A percentile compares a stretch with the other conserved stretches of the same genome.
These are phyloP conservation scores for Nephrocerus scutellatus DNA, from an alignment of 2,888 invertebrate species.

Conservation along the genomic window DNA sequence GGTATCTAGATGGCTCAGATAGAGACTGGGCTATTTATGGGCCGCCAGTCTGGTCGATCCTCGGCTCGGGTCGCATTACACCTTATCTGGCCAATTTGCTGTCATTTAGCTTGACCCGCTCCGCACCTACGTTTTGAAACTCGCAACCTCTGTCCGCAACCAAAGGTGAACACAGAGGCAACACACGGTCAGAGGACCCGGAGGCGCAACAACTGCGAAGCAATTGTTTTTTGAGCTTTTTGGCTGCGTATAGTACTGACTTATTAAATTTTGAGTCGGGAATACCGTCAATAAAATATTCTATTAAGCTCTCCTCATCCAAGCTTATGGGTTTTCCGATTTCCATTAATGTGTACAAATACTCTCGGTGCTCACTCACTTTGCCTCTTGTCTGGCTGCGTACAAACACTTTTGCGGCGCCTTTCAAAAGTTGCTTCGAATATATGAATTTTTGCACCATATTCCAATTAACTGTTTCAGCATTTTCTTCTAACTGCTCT, in stretches of 20 bases:
- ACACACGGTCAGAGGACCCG: too few species aligned
- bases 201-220: too few species aligned
- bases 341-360: conserved; percentile 5
- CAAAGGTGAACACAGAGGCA: too few species aligned
- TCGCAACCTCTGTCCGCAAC: too few species aligned
- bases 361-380: background rate
- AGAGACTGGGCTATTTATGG: too few species aligned
- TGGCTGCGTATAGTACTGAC: conserved; percentile 1
- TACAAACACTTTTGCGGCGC: conserved; percentile 5
- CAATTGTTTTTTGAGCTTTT: background rate
- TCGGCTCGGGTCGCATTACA: too few species aligned
- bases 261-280: conserved; percentile 4
- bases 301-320: conserved; percentile 3
- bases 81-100: too few species aligned
- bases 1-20: too few species aligned
- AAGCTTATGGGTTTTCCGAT: conserved; percentile 6
- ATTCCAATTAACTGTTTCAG: conserved; percentile 4
- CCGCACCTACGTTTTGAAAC: too few species aligned
- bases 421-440: conserved; percentile 5
- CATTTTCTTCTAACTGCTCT: conserved; percentile 5
- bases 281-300: conserved; percentile 7
- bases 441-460: conserved; percentile 8
- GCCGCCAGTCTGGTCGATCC: too few species aligned
- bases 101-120: too few species aligned
- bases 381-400: background rate